Conservation (phyloP, 2,888 invertebrate genomes). For the Philopedon plagiatum region DNA sequence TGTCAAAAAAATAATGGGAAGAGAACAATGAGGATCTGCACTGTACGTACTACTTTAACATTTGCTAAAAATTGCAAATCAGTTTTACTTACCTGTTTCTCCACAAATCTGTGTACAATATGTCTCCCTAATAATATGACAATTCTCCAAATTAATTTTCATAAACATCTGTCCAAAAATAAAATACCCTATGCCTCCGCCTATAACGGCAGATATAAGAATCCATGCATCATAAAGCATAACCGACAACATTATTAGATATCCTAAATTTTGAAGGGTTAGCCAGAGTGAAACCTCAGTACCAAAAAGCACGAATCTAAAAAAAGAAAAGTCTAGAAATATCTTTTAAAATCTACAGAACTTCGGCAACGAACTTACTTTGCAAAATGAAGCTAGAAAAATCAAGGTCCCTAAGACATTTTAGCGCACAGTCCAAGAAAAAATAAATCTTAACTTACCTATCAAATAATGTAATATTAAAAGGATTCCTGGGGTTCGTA, state of each 20-base stretch:
- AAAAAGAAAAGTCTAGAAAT: slow-evolving; percentile 17
- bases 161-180: slow-evolving; percentile 72
- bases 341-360: background rate
- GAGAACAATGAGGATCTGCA: too few species aligned
- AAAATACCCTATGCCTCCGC: slow-evolving; percentile 75
- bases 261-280: slow-evolving; percentile 72
- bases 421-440: too few species aligned
- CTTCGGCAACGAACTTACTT: too few species aligned
- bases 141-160: slow-evolving; percentile 71
- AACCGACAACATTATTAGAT: slow-evolving; percentile 81
- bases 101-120: slow-evolving; percentile 67
- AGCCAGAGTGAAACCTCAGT: slow-evolving; percentile 65
- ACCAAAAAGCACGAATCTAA: slow-evolving; percentile 62
- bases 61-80: too few species aligned
- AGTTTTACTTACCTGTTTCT: slow-evolving; percentile 68
- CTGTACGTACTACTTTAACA: too few species aligned
- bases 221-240: slow-evolving; percentile 83
- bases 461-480: slow-evolving; percentile 61
- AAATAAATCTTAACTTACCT: slow-evolving; percentile 54
- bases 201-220: slow-evolving; percentile 75
- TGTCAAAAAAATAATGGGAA: too few species aligned
- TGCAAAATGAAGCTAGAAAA: too few species aligned
- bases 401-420: too few species aligned
- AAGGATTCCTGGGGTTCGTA: slow-evolving; percentile 56
- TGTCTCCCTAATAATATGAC: slow-evolving; percentile 68